A percentile compares a stretch with the other conserved stretches of the same genome.
phyloP scores from a whole-genome alignment of 2,888 invertebrate genomes.

The Onchidella celtica region DNA sequence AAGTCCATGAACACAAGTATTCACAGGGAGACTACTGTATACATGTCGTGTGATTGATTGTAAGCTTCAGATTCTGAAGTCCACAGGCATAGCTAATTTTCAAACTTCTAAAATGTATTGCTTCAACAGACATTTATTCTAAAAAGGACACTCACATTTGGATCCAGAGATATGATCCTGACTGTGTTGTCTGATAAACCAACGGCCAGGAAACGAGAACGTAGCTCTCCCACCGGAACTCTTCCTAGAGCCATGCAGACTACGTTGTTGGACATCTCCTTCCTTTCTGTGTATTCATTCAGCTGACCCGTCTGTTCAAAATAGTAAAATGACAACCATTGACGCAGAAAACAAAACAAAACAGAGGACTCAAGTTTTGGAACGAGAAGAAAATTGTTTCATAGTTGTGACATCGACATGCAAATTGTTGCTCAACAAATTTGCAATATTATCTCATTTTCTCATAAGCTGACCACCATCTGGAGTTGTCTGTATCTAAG shows the following conservation, averaged over 20 bases:
- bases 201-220: conserved; percentile 97
- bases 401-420: no score
- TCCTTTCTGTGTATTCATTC: conserved; percentile 98
- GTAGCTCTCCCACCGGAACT: conserved; percentile 95
- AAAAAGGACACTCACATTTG: conserved; percentile 84
- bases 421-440: no score
- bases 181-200: conserved; percentile 98
- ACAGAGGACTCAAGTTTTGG: no score
- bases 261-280: conserved; percentile 97
- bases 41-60: no score
- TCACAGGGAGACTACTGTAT: no score
- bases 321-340: no score
- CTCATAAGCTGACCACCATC: no score
- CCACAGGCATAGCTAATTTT: not conserved
- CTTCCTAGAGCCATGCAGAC: conserved; percentile 99
- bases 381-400: no score
- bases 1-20: not conserved
- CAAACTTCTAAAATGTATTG: not conserved
- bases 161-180: conserved; percentile 97
- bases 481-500: no score
- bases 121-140: not conserved
- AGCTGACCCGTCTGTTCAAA: conserved; percentile 94
- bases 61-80: not conserved
- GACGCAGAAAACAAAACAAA: not conserved
- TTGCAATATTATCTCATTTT: no score